Conservation (phyloP, 1,140 invertebrate genomes). For the Tyrophagus putrescentiae region DNA sequence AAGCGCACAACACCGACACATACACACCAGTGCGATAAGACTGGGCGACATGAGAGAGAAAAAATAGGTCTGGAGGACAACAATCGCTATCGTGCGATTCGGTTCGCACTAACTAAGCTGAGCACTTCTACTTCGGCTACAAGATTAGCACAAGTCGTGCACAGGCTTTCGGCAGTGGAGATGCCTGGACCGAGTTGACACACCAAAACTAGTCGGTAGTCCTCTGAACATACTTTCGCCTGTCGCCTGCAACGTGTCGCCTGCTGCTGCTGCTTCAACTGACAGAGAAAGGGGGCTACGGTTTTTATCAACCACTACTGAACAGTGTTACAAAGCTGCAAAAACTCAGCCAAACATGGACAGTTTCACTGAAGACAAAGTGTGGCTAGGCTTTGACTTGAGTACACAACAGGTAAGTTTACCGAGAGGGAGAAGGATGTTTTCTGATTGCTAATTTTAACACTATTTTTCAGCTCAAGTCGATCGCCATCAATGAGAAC, state of each 20-base stretch:
- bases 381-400: slow-evolving; percentile 28
- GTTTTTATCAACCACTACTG: not conserved
- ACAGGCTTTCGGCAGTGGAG: no score
- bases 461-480: slow-evolving; percentile 58
- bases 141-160: no score
- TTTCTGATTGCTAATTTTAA: not conserved
- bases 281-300: not conserved
- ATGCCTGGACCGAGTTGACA: no score
- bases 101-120: not conserved
- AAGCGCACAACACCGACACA: no score
- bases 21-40: no score
- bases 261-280: slow-evolving; percentile 13
- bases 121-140: no score
- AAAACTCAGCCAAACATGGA: slow-evolving; percentile 3
- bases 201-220: no score
- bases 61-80: slow-evolving; percentile 13
- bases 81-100: not conserved
- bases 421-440: not conserved
- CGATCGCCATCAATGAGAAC: slow-evolving; percentile 58
- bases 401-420: slow-evolving; percentile 28
- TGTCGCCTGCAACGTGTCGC: not conserved
- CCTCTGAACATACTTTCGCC: no score
- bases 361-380: not conserved
- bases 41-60: not conserved
- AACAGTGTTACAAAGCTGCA: not conserved